Evolutionary conservation across 2,113 vertebrate genomes (phyloP).

Genomic region (Anolis carolinensis): DNA sequence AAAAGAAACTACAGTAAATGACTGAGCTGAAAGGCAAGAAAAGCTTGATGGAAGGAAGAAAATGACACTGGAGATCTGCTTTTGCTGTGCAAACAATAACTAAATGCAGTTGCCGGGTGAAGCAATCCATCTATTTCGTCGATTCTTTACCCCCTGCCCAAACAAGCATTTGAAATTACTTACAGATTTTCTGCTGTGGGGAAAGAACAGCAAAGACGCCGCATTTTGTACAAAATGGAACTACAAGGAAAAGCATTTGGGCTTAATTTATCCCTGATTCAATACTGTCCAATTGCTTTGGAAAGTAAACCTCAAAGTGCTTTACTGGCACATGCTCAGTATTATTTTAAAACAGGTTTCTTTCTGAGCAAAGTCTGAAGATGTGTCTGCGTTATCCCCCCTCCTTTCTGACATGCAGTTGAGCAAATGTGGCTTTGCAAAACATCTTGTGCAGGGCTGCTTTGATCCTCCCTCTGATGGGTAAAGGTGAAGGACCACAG

Average conservation of each 20-base stretch:
- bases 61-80: background rate
- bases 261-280: background rate
- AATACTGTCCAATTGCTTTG: background rate
- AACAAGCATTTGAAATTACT: conserved; percentile 54
- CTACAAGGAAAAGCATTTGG: conserved; percentile 48
- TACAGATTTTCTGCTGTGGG: conserved; percentile 61
- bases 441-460: background rate
- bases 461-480: background rate
- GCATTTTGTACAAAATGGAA: conserved; percentile 52
- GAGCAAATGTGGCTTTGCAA: background rate
- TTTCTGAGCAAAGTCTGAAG: background rate
- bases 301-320: background rate
- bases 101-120: conserved; percentile 48
- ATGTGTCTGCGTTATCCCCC: conserved; percentile 5
- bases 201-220: conserved; percentile 49
- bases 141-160: background rate
- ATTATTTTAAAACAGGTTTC: background rate
- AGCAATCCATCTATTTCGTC: conserved; percentile 52
- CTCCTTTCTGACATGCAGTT: background rate
- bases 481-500: background rate
- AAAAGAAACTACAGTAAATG: conserved; percentile 28
- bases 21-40: background rate
- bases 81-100: conserved; percentile 24
- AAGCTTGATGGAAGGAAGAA: conserved; percentile 18
- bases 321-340: background rate